Evolutionary conservation across 1,140 invertebrate genomes (phyloP).

Genomic region (Prorops nasuta): DNA sequence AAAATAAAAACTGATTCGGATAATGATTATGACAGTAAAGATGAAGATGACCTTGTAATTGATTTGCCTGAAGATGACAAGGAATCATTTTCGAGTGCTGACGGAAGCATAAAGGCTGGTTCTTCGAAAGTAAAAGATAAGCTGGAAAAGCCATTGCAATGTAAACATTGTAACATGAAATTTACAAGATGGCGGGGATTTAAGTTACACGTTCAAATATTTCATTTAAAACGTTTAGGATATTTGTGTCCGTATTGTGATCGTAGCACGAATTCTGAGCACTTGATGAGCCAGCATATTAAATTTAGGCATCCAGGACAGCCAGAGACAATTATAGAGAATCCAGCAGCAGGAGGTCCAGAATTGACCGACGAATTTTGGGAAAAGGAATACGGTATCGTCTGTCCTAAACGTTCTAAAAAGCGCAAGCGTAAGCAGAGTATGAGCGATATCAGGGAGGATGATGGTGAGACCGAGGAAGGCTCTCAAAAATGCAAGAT

Average conservation of each 20-base stretch:
- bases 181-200: slow-evolving; percentile 43
- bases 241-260: slow-evolving; percentile 50
- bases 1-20: too few relatives aligned
- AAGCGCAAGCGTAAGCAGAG: slow-evolving; percentile 25
- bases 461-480: slow-evolving; percentile 1
- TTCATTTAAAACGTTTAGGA: slow-evolving; percentile 44
- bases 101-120: too few relatives aligned
- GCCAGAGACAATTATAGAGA: slow-evolving; percentile 32
- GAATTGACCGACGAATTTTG: slow-evolving; percentile 48
- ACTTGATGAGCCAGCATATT: slow-evolving; percentile 41
- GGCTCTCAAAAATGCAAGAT: slow-evolving; percentile 22
- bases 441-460: neutral
- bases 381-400: slow-evolving; percentile 46
- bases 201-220: slow-evolving; percentile 46
- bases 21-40: slow-evolving; percentile 28
- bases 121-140: slow-evolving; percentile 10
- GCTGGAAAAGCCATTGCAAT: slow-evolving; percentile 19
- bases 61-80: slow-evolving; percentile 30
- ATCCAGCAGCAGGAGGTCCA: slow-evolving; percentile 22
- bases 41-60: slow-evolving; percentile 24
- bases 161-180: slow-evolving; percentile 48
- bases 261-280: slow-evolving; percentile 39
- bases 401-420: slow-evolving; percentile 18
- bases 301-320: slow-evolving; percentile 33
- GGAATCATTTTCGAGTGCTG: too few relatives aligned